Evolutionary conservation across 2,113 vertebrate genomes (phyloP).

Genomic region (Dasyornis broadbenti): DNA sequence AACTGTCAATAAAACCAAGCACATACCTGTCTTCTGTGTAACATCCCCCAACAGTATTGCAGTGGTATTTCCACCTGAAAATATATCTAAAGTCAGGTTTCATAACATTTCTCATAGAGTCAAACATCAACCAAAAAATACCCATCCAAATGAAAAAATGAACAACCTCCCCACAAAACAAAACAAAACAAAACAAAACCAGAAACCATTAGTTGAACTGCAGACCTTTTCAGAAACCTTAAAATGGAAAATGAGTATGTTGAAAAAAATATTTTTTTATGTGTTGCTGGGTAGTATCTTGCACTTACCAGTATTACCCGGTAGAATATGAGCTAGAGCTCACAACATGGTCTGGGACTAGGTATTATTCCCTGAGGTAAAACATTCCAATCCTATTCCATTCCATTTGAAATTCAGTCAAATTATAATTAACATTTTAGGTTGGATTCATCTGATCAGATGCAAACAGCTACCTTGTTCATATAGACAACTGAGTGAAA

Average conservation of each 20-base stretch:
- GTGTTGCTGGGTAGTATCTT: neutral
- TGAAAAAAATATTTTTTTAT: neutral
- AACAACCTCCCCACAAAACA: no score
- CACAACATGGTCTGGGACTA: neutral
- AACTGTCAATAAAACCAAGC: neutral
- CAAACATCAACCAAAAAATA: neutral
- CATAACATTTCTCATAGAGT: neutral
- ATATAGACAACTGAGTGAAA: neutral
- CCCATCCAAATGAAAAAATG: neutral
- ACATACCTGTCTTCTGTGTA: neutral
- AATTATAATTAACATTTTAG: neutral
- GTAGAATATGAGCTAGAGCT: neutral
- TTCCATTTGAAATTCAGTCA: neutral
- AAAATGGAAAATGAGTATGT: neutral
- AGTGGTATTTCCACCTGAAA: neutral
- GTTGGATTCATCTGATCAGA: neutral
- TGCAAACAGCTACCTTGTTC: neutral
- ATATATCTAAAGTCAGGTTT: neutral
- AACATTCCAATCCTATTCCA: neutral
- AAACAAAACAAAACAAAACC: neutral
- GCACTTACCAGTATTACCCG: neutral
- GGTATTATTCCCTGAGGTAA: neutral
- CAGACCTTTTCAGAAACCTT: neutral
- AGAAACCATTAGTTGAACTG: neutral
- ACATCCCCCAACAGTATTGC: neutral